Conservation (phyloP, 2,113 vertebrate species). For the Hippocampus barbouri region DNA sequence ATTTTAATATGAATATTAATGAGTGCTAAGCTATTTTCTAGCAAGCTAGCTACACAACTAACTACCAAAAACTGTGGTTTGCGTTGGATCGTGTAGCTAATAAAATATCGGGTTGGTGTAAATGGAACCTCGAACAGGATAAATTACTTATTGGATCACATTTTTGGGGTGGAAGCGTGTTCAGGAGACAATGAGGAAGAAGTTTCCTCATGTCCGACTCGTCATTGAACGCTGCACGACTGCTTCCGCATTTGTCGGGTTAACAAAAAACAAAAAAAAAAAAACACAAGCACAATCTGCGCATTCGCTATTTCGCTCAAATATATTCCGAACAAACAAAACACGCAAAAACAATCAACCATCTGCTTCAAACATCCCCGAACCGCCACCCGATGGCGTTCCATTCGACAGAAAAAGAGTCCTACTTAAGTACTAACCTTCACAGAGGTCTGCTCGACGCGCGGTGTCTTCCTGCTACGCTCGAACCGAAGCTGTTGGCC, state of each 20-base stretch:
- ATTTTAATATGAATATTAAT: not conserved
- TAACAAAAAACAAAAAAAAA: not conserved
- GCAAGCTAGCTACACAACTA: not conserved
- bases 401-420: not conserved
- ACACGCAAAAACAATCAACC: not conserved
- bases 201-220: constrained; percentile 30
- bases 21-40: not conserved
- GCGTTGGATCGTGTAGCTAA: not conserved
- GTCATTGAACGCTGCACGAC: constrained; percentile 32
- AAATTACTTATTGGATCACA: not conserved
- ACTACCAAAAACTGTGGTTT: not conserved
- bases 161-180: not conserved
- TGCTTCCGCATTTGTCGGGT: not conserved
- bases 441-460: constrained; percentile 26
- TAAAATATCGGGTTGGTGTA: not conserved
- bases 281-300: not conserved
- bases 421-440: constrained; percentile 49
- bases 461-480: constrained; percentile 22
- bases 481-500: constrained; percentile 16
- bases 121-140: not conserved
- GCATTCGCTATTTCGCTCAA: not conserved
- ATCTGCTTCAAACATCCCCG: not conserved
- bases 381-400: not conserved
- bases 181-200: constrained; percentile 24
- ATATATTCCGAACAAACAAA: not conserved